phyloP scores from a whole-genome alignment of 2,888 invertebrate genomes.

The Panopea generosa region DNA sequence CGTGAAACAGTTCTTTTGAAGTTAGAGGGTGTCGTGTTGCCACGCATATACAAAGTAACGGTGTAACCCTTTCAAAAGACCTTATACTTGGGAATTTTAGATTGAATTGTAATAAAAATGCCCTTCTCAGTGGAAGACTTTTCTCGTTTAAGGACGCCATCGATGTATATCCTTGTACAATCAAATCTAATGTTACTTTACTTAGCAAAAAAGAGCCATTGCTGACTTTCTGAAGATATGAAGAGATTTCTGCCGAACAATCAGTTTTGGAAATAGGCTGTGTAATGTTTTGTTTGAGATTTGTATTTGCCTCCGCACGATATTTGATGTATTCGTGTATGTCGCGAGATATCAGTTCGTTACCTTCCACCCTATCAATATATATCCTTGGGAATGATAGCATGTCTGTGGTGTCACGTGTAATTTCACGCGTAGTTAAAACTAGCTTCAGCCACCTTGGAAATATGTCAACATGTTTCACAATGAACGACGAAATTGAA shows the following conservation, averaged over 20 bases:
- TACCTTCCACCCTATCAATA: conserved; percentile 80
- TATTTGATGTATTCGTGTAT: conserved; percentile 94
- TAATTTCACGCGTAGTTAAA: conserved; percentile 93
- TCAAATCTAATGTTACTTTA: conserved; percentile 95
- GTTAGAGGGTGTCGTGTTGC: conserved; percentile 96
- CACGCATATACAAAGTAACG: conserved; percentile 95
- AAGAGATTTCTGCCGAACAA: conserved; percentile 88
- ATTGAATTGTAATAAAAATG: conserved; percentile 96
- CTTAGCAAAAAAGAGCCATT: conserved; percentile 96
- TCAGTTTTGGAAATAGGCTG: conserved; percentile 79
- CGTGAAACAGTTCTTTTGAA: conserved; percentile 95
- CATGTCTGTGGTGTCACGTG: conserved; percentile 93
- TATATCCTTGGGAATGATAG: conserved; percentile 89
- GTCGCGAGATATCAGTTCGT: conserved; percentile 87
- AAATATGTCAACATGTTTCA: conserved; percentile 91
- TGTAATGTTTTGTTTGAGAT: conserved; percentile 92
- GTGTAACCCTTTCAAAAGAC: conserved; percentile 93
- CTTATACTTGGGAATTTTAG: conserved; percentile 94
- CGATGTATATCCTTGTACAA: conserved; percentile 96
- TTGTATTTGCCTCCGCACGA: conserved; percentile 92
- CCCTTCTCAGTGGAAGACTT: conserved; percentile 86
- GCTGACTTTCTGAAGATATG: conserved; percentile 93
- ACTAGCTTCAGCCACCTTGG: conserved; percentile 97
- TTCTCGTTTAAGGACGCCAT: conserved; percentile 97
- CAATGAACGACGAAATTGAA: conserved; percentile 95